phyloP scores from a whole-genome alignment of 2,888 invertebrate species.

The Isoperla grammatica region DNA sequence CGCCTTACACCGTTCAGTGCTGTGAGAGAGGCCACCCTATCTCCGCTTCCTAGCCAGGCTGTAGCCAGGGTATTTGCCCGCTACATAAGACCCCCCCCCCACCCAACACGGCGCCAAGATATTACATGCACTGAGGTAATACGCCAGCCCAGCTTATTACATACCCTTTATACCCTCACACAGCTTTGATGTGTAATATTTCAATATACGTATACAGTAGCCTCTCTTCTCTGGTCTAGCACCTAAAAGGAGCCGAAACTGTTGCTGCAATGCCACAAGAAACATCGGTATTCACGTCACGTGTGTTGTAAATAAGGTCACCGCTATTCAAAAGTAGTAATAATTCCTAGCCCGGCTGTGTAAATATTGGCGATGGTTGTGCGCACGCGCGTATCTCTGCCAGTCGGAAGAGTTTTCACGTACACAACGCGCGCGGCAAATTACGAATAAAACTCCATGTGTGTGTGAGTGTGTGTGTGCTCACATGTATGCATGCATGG shows the following conservation, averaged over 20 bases:
- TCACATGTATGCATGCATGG: not conserved
- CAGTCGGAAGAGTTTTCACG: conserved; percentile 17
- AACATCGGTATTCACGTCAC: not conserved
- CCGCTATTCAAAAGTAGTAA: conserved; percentile 1
- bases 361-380: conserved; percentile 7
- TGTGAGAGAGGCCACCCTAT: too few species aligned
- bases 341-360: conserved; percentile 16
- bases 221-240: not conserved
- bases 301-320: not conserved
- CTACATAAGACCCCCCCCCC: too few species aligned
- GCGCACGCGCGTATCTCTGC: not conserved
- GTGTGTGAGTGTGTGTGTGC: too few species aligned
- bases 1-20: too few species aligned
- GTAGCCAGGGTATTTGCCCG: too few species aligned
- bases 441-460: conserved; percentile 8
- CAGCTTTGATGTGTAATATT: not conserved
- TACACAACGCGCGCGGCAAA: conserved; percentile 5
- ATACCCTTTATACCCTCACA: too few species aligned
- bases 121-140: too few species aligned
- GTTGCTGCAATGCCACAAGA: not conserved
- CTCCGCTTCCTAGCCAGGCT: too few species aligned
- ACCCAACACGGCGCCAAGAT: too few species aligned
- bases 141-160: too few species aligned
- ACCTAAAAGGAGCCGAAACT: not conserved
- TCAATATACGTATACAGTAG: conserved; percentile 7